These are phyloP conservation scores for Pituophis catenifer DNA, from an alignment of 2,113 vertebrate genomes.

Conservation along the genomic window DNA sequence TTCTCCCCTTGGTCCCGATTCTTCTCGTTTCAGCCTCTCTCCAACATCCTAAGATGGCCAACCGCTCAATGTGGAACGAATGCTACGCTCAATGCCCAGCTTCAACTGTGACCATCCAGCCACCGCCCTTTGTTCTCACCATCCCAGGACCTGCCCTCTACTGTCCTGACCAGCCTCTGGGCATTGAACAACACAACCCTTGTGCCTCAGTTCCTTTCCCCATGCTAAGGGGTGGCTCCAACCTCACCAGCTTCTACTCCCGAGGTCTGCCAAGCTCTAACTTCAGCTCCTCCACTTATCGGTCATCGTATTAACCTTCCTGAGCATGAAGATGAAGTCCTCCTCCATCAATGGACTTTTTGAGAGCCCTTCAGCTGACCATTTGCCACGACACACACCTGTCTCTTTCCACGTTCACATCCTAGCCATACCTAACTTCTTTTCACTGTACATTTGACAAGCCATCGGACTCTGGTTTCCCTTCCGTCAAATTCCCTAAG, in stretches of 20 bases:
- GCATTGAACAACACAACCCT: slow-evolving; percentile 8
- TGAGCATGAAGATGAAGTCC: neutral
- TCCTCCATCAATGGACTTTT: neutral
- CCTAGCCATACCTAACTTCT: neutral
- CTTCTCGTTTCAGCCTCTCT: neutral
- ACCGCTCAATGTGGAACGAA: neutral
- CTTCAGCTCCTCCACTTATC: neutral
- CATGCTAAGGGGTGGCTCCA: neutral
- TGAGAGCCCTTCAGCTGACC: neutral
- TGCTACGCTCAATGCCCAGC: slow-evolving; percentile 4
- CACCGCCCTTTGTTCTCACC: neutral
- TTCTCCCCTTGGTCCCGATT: neutral
- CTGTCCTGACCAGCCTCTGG: slow-evolving; percentile 12
- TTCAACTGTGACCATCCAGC: slow-evolving; percentile 15
- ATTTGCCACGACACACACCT: neutral
- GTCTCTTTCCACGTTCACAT: neutral
- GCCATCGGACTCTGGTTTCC: neutral
- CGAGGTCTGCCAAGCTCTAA: neutral
- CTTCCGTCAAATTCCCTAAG: neutral
- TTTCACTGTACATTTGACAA: too few species aligned
- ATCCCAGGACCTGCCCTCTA: slow-evolving; percentile 18
- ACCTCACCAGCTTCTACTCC: neutral
- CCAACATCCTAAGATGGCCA: neutral
- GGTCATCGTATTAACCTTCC: neutral
- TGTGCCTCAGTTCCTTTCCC: neutral